Conservation (phyloP, 2,888 invertebrate species). For the Theodoxus fluviatilis region DNA sequence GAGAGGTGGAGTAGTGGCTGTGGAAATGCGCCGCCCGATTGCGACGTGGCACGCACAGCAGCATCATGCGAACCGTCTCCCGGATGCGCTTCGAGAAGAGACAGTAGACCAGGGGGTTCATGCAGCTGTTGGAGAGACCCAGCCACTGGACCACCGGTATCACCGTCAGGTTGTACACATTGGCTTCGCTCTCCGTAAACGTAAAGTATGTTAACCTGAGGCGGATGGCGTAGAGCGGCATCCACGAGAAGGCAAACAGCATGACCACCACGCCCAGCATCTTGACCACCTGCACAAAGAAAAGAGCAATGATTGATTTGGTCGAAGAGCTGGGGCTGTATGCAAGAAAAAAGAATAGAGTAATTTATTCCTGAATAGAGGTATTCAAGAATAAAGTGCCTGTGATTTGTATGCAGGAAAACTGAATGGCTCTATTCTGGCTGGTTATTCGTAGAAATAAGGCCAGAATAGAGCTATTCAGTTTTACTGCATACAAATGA, state of each 20-base stretch:
- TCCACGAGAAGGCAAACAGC: constrained; percentile 87
- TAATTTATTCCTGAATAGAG: too few relatives aligned
- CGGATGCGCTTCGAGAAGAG: constrained; percentile 80
- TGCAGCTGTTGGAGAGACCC: constrained; percentile 79
- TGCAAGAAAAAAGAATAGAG: too few relatives aligned
- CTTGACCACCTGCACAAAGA: constrained; percentile 90
- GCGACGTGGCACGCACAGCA: constrained; percentile 82
- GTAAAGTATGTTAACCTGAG: constrained; percentile 70
- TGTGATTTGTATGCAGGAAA: too few relatives aligned
- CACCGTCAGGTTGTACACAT: constrained; percentile 69
- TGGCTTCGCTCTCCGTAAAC: constrained; percentile 89
- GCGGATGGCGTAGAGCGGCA: constrained; percentile 87
- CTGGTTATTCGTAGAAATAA: too few relatives aligned
- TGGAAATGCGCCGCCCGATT: too few relatives aligned
- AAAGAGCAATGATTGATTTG: too few relatives aligned
- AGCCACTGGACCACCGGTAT: constrained; percentile 36
- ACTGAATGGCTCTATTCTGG: too few relatives aligned
- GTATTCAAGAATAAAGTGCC: too few relatives aligned
- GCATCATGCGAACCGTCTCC: constrained; percentile 31
- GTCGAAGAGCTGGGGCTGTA: too few relatives aligned
- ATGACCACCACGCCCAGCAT: constrained; percentile 91
- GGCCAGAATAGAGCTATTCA: too few relatives aligned
- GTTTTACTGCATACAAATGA: too few relatives aligned
- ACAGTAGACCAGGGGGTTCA: constrained; percentile 91
- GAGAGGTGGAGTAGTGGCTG: too few relatives aligned